Base-by-base conservation (phyloP, 2,113 vertebrate species). In the Tragelaphus imberbis region DNA sequence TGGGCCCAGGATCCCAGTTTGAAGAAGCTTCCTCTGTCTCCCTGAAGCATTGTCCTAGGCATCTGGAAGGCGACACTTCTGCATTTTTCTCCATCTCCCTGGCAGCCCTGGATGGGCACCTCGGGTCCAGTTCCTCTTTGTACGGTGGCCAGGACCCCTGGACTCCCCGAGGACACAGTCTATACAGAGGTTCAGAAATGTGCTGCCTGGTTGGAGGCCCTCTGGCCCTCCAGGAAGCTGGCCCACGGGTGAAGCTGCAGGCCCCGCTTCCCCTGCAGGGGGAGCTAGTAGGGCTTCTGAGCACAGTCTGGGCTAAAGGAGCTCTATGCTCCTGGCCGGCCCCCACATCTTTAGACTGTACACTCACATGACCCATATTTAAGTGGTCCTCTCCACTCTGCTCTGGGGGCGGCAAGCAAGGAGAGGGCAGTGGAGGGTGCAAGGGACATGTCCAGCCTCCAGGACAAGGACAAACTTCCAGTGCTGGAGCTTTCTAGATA, bases 401-500 rank as follows among this genome's bases (percentile, higher is more conserved):
- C 8, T 36, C 61, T 1, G 3, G 8, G n/a, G 6, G 40, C 6
- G 28, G 61, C 2, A 1, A 0, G 5, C 27, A n/a, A 23, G 86
- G 2, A 75, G 58, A 40, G 58, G 33, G 30, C 9, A 5, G 7
- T 10, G 85, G 51, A 92, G 28, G 27, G 33, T 16, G 4, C 56
- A 17, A 27, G 27, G 58, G 55, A 44, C 49, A 53, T 0, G 0
- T 7, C 23, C 58, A 49, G 13, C 12, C 19, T 21, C 56, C 0
- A 0, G 5, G 40, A 27, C 9, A 9, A 88, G 65, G n/a, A 12
- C 47, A 65, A 5, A 53, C 14, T 47, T 80, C 23, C 25, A 1
- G 10, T 2, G 0, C 0, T 10, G 61, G 33, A 36, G 1, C 7
- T 23, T 16, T 27, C 55, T 16, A 30, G 13, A 23, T 10, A 0